These are phyloP conservation scores for Leistus spinibarbis DNA, from an alignment of 2,888 invertebrate species.

Conservation along the genomic window DNA sequence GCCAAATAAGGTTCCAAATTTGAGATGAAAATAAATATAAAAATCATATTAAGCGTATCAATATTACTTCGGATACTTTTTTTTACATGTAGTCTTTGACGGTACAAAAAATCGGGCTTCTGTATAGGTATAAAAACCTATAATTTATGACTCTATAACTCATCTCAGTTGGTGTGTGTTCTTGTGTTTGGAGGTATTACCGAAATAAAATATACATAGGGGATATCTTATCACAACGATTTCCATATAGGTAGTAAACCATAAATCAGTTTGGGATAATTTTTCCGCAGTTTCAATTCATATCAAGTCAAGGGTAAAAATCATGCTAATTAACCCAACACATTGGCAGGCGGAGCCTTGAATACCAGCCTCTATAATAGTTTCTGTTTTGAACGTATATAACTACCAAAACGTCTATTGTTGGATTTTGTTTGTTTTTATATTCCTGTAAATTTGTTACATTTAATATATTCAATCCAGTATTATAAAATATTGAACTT, in stretches of 20 bases:
- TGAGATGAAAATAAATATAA: neutral
- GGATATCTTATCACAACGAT: conserved; percentile 28
- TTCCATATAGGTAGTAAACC: neutral
- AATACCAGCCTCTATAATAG: too few relatives aligned
- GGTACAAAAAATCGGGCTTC: neutral
- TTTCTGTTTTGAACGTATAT: too few relatives aligned
- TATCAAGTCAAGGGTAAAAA: conserved; percentile 32
- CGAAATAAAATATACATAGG: conserved; percentile 16
- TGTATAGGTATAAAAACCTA: conserved; percentile 5
- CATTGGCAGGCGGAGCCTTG: conserved; percentile 15
- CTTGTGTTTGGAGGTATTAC: neutral
- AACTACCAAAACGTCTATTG: too few relatives aligned
- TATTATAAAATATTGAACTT: too few relatives aligned
- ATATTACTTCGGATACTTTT: neutral
- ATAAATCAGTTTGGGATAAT: neutral
- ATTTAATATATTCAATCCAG: too few relatives aligned
- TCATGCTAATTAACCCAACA: conserved; percentile 32
- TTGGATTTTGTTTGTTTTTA: too few relatives aligned
- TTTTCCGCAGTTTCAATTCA: conserved; percentile 23
- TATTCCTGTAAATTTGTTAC: too few relatives aligned
- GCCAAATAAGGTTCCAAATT: neutral
- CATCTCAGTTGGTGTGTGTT: conserved; percentile 19
- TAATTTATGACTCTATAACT: conserved; percentile 32
- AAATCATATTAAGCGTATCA: too few relatives aligned
- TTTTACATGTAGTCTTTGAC: neutral